Evolutionary conservation across 2,113 vertebrate genomes (phyloP).

Genomic region (Nothobranchius furzeri): DNA sequence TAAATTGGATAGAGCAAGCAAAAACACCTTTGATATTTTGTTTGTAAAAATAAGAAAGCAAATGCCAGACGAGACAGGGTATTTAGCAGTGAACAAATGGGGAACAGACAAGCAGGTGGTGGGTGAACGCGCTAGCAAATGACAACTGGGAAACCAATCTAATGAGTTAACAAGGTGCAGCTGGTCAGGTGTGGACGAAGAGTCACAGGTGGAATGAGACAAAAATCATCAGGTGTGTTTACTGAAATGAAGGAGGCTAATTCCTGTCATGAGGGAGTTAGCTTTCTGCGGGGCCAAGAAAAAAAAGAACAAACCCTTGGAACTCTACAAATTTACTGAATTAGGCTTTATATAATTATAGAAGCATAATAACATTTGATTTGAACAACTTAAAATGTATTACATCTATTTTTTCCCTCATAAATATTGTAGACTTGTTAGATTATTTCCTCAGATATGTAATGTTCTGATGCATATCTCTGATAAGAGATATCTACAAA

Average conservation of each 20-base stretch:
- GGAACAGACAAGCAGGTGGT: slow-evolving; percentile 5
- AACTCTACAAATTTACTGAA: not conserved
- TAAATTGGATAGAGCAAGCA: not conserved
- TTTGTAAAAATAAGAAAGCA: not conserved
- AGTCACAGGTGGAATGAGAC: not conserved
- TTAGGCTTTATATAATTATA: not conserved
- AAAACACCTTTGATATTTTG: not conserved
- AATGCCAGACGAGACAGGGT: not conserved
- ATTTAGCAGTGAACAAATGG: not conserved
- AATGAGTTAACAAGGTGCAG: not conserved
- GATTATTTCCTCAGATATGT: no score
- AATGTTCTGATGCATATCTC: no score
- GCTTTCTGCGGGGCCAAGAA: not conserved
- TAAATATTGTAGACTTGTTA: no score
- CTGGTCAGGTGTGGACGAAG: not conserved
- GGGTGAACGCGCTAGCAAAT: not conserved
- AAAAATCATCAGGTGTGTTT: not conserved
- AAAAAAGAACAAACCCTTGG: not conserved
- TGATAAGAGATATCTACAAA: no score
- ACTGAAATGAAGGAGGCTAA: not conserved
- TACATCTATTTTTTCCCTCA: no score
- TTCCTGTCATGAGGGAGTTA: not conserved
- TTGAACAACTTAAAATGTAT: not conserved
- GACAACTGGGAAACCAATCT: not conserved
- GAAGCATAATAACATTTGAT: not conserved